Evolutionary conservation across 2,797 vertebrate genomes (phyloP), one percentile per base, ranked within the genome.

Genomic region (Spinus olivaceus): DNA sequence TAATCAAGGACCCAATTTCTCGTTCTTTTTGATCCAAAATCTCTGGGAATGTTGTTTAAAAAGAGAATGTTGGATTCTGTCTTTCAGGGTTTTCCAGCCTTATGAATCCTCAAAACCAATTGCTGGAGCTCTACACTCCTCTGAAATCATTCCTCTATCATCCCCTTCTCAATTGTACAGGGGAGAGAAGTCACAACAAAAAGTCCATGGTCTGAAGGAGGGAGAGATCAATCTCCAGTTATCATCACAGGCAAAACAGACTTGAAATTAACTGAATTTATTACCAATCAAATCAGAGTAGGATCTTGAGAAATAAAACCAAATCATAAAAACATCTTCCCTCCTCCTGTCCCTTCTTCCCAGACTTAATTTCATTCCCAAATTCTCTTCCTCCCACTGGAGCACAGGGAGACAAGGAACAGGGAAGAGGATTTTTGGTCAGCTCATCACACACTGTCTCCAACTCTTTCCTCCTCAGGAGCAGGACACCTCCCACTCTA

Each of bases 101-200:
- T 41, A 73, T 64, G 70, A 84, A 88, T 61, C 33, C n/a, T 82
- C 70, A 80, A 92, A 94, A 42, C 12, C 81, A 67, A 27, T 15
- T 80, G 63, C 15, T 84, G 77, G 90, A 76, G 64, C 27, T 79
- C 41, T 72, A 56, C 23, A 63, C 9, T 33, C 15, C 32, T 92
- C 61, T 91, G 79, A 94, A 96, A 92, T 80, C 49, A 86, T 22
- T 30, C 9, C 12, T 46, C 22, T 28, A 15, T n/a, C 46, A 72
- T 37, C 4, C 16, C 3, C 22, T 72, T 5, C 23, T 53, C 33
- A 84, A 4, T 5, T 13, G 8, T 23, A 15, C 27, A 47, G 46
- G 11, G 11, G 15, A 78, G 10, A 59, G 28, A 89, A 70, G n/a
- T 27, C 30, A 57, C 8, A 33, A 27, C 12, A 77, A 15, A 32